phyloP scores from a whole-genome alignment of 2,888 invertebrate genomes.

The Autographa pulchrina region DNA sequence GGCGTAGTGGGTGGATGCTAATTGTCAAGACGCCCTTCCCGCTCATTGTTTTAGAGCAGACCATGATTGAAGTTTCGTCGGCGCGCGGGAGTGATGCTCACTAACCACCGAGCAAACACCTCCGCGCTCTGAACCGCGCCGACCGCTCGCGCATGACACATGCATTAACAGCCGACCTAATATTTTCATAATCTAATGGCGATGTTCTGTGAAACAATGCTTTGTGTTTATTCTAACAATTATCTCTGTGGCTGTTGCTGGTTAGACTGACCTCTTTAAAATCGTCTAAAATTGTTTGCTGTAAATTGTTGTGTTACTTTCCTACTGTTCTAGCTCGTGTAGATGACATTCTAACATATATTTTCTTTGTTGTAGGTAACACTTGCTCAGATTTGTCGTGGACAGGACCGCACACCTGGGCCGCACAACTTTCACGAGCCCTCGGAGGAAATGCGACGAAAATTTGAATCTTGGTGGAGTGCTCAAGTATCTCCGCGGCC shows the following conservation, averaged over 20 bases:
- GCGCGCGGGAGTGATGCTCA: conserved; percentile 79
- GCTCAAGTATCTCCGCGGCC: conserved; percentile 92
- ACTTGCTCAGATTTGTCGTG: conserved; percentile 95
- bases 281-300: conserved; percentile 85
- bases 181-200: conserved; percentile 90
- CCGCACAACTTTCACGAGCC: conserved; percentile 92
- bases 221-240: conserved; percentile 84
- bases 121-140: conserved; percentile 74
- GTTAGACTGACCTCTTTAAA: conserved; percentile 89
- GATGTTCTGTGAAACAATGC: conserved; percentile 89
- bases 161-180: conserved; percentile 88
- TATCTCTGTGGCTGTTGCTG: conserved; percentile 85
- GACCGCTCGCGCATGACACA: conserved; percentile 86
- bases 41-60: conserved; percentile 89
- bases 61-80: conserved; percentile 88
- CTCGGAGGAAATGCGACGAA: conserved; percentile 95
- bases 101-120: conserved; percentile 86
- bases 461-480: conserved; percentile 98
- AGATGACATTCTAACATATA: conserved; percentile 65
- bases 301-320: conserved; percentile 75
- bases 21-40: conserved; percentile 87
- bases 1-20: conserved; percentile 86
- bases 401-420: conserved; percentile 91
- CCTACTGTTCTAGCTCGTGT: conserved; percentile 59
- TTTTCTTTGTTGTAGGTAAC: conserved; percentile 91